Conservation (phyloP, 2,113 vertebrate genomes). For the Oncorhynchus kisutch region DNA sequence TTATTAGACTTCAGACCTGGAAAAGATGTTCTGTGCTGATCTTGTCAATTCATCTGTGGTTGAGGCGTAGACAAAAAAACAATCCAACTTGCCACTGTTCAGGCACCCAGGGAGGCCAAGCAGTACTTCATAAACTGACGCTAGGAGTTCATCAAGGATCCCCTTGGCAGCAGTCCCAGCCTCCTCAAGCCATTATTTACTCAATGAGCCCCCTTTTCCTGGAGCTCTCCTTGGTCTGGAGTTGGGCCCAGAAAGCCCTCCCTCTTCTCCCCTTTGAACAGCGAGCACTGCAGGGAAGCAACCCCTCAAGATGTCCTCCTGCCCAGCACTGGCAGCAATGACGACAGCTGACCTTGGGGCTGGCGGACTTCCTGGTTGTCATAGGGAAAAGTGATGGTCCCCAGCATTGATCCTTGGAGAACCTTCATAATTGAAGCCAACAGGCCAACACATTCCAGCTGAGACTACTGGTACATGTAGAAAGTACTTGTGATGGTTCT, state of each 20-base stretch:
- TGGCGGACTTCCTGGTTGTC: neutral
- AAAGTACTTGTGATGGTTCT: no score
- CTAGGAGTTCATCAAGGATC: neutral
- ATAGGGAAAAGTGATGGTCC: no score
- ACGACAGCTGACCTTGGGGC: neutral
- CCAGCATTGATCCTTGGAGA: neutral
- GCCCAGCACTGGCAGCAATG: neutral
- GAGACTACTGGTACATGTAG: no score
- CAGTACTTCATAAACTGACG: neutral
- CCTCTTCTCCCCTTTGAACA: neutral
- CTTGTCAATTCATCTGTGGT: no score
- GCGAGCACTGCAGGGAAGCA: neutral
- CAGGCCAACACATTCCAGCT: no score
- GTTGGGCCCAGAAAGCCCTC: neutral
- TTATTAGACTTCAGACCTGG: no score
- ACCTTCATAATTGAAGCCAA: neutral
- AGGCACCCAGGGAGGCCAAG: neutral
- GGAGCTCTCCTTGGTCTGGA: neutral
- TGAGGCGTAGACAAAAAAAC: no score
- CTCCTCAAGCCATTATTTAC: constrained; percentile 3
- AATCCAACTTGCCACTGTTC: no score
- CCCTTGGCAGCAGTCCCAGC: neutral
- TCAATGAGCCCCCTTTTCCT: neutral
- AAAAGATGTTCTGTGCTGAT: no score
- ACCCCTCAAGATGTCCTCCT: neutral